Conservation (phyloP, 2,888 invertebrate species). For the Tetanocera ferruginea region DNA sequence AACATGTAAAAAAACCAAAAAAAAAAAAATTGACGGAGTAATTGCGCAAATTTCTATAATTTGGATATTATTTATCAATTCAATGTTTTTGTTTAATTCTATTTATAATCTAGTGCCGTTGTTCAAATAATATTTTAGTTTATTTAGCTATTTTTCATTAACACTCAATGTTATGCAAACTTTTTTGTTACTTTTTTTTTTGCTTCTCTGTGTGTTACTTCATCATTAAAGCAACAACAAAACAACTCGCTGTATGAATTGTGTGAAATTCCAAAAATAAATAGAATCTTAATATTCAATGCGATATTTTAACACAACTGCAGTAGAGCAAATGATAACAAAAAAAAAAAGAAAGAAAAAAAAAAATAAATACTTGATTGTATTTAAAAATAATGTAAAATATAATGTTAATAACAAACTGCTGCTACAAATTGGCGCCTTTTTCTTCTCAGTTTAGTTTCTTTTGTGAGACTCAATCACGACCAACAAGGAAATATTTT, state of each 20-base stretch:
- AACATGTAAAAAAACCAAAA: background rate
- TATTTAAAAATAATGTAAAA: background rate
- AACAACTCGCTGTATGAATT: background rate
- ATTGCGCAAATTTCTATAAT: background rate
- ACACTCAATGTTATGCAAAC: background rate
- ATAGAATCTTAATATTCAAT: background rate
- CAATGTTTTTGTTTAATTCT: background rate
- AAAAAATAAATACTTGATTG: background rate
- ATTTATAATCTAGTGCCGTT: background rate
- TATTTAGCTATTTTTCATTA: slow-evolving; percentile 17
- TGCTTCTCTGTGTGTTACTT: background rate
- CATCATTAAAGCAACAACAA: background rate
- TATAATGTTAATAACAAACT: background rate
- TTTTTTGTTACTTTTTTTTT: background rate
- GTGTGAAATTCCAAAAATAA: background rate
- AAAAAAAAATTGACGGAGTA: background rate
- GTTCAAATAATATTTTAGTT: slow-evolving; percentile 6
- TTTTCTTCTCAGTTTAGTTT: too few species aligned
- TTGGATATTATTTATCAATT: background rate
- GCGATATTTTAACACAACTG: background rate
- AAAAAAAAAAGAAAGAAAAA: background rate
- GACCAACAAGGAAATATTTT: too few species aligned
- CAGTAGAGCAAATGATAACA: background rate
- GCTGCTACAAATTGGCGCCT: background rate
- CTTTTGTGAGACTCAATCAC: too few species aligned